Base-by-base conservation (phyloP, 2,888 invertebrate genomes). In the Euspilapteryx auroguttella region DNA sequence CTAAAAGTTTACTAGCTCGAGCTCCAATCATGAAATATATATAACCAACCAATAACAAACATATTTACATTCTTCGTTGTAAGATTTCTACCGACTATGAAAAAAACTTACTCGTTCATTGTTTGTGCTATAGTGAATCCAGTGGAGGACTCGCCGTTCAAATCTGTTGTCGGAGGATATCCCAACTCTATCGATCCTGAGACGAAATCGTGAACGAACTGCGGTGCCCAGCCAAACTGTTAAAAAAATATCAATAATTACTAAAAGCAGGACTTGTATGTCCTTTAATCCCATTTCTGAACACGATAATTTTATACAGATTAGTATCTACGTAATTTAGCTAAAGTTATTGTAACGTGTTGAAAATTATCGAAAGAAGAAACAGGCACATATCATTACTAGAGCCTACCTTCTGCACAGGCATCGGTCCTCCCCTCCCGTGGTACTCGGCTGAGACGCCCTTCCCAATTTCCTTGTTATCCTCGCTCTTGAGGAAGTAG, bases 81-180 rank as follows among this genome's bases (percentile, higher is more conserved):
- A n/a, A n/a, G n/a, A n/a, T n/a, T n/a, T n/a, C n/a, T n/a, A n/a
- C n/a, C n/a, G n/a, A n/a, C n/a, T n/a, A n/a, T n/a, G n/a, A n/a
- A n/a, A n/a, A n/a, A n/a, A n/a, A 49, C 61, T 55, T 55, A 82
- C 82, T 79, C 78, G 32, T 78, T 80, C 34, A 68, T 79, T 3
- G 81, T 65, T 48, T 86, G 86, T 1, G 85, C 81, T 26, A 85
- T 75, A 1, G 82, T 78, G 47, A 86, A 85, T 5, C 86, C 86
- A 0, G 77, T 78, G 42, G 68, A 61, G 4, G 78, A 63, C 4
- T 77, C 79, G 2, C 85, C 85, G 39, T 86, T 86, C 10, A 85
- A 61, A 46, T 86, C 86, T 29, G 76, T 77, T 13, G 78, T 79
- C 3, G 82, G 69, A 1, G 81, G 80, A 38, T 79, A 82, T 0